Percentiles rank a stretch among this genome's conserved stretches.
Evolutionary conservation across 2,797 vertebrate species (phyloP).

Genomic region (Poecilia wingei): DNA sequence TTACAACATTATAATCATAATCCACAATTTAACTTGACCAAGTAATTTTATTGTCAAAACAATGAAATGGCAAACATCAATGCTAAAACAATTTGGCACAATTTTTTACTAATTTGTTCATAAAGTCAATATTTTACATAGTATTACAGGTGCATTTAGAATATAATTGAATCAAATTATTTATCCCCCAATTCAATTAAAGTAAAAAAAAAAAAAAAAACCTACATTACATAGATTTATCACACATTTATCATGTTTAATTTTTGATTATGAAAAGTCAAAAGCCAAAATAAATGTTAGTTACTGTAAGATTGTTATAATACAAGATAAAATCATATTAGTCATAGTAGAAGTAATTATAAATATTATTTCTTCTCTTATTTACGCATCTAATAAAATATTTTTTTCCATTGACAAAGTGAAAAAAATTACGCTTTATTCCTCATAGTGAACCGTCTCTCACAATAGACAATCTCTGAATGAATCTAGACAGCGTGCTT

Average conservation of each 20-base stretch:
- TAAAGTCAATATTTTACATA: neutral
- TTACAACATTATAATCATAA: neutral
- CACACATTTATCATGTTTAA: neutral
- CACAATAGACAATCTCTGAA: conserved; percentile 55
- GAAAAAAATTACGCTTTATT: neutral
- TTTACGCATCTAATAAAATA: neutral
- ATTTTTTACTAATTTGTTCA: neutral
- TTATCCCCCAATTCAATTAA: neutral
- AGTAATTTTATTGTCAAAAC: neutral
- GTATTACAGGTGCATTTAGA: neutral
- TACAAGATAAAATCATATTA: too few species aligned
- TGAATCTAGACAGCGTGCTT: conserved; percentile 64
- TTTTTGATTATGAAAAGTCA: too few species aligned
- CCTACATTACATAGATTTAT: neutral
- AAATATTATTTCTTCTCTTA: neutral
- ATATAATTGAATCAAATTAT: too few species aligned
- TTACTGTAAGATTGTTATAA: too few species aligned
- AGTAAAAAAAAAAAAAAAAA: neutral
- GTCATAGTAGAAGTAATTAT: neutral
- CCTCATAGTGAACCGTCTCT: conserved; percentile 18
- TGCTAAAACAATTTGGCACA: neutral
- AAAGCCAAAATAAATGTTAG: too few species aligned
- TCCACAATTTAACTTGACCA: neutral
- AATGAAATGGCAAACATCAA: neutral
- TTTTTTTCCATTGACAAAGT: neutral